Evolutionary conservation across 2,888 invertebrate species (phyloP).

Genomic region (Subacronicta megacephala): DNA sequence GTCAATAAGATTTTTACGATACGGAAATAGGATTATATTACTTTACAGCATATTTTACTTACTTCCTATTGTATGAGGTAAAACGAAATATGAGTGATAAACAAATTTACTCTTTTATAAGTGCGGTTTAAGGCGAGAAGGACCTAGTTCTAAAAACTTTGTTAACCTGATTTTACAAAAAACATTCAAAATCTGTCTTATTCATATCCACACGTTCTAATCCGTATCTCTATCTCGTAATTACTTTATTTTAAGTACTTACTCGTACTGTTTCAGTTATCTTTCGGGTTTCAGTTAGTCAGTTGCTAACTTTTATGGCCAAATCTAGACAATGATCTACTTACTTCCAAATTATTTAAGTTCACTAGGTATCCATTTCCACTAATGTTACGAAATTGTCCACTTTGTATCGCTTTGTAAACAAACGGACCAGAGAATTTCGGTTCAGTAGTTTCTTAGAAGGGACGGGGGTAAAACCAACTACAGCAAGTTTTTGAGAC

Average conservation of each 20-base stretch:
- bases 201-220: too few relatives aligned
- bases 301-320: neutral
- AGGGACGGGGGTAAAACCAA: slow-evolving; percentile 70
- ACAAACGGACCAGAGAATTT: slow-evolving; percentile 71
- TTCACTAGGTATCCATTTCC: slow-evolving; percentile 4
- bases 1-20: slow-evolving; percentile 1
- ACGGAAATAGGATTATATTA: too few relatives aligned
- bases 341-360: neutral
- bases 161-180: too few relatives aligned
- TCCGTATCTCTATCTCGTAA: too few relatives aligned
- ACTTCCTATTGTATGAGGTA: too few relatives aligned
- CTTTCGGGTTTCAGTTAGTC: neutral
- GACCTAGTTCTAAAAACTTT: too few relatives aligned
- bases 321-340: neutral
- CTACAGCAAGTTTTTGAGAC: slow-evolving; percentile 51
- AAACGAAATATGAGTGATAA: too few relatives aligned
- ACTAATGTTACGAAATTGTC: slow-evolving; percentile 52
- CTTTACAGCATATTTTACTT: too few relatives aligned
- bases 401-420: slow-evolving; percentile 64
- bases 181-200: too few relatives aligned
- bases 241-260: too few relatives aligned
- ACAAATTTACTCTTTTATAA: too few relatives aligned
- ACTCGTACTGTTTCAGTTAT: neutral
- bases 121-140: too few relatives aligned
- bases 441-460: slow-evolving; percentile 85